Conservation (phyloP, 2,797 vertebrate species). For the Zenarchopterus dispar region DNA sequence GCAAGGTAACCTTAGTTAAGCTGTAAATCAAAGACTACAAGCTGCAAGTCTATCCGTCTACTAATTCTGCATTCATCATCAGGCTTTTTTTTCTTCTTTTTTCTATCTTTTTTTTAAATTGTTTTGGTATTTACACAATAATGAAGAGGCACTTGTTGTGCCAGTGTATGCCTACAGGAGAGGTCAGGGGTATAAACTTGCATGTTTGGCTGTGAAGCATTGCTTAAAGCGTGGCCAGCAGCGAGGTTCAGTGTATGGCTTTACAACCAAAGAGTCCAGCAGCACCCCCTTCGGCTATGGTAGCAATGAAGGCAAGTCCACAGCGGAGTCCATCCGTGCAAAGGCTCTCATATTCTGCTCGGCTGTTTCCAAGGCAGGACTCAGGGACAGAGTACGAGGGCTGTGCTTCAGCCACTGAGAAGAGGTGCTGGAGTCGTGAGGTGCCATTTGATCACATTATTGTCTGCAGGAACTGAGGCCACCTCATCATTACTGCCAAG, state of each 20-base stretch:
- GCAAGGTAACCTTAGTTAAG: slow-evolving; percentile 72
- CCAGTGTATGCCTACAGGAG: slow-evolving; percentile 72
- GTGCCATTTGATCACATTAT: slow-evolving; percentile 46
- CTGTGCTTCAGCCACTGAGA: slow-evolving; percentile 71
- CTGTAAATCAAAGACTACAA: slow-evolving; percentile 78
- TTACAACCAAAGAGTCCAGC: slow-evolving; percentile 75
- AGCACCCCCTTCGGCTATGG: slow-evolving; percentile 73
- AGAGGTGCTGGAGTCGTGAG: slow-evolving; percentile 74
- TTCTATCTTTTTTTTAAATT: slow-evolving; percentile 45
- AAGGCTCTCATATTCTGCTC: slow-evolving; percentile 62
- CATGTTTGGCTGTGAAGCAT: slow-evolving; percentile 74
- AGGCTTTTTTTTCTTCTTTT: slow-evolving; percentile 47
- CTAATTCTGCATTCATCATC: slow-evolving; percentile 68
- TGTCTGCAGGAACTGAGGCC: slow-evolving; percentile 38
- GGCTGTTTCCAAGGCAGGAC: slow-evolving; percentile 57
- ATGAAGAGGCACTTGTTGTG: slow-evolving; percentile 75
- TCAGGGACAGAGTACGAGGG: slow-evolving; percentile 61
- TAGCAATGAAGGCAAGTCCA: slow-evolving; percentile 77
- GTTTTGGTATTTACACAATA: slow-evolving; percentile 76
- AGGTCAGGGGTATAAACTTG: slow-evolving; percentile 72
- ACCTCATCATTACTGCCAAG: slow-evolving; percentile 16
- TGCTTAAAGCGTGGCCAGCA: slow-evolving; percentile 74
- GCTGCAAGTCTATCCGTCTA: slow-evolving; percentile 66
- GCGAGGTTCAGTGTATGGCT: slow-evolving; percentile 76
- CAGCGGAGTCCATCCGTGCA: slow-evolving; percentile 75